Conservation (phyloP, 2,113 vertebrate species). For the Phyllostomus discolor region DNA sequence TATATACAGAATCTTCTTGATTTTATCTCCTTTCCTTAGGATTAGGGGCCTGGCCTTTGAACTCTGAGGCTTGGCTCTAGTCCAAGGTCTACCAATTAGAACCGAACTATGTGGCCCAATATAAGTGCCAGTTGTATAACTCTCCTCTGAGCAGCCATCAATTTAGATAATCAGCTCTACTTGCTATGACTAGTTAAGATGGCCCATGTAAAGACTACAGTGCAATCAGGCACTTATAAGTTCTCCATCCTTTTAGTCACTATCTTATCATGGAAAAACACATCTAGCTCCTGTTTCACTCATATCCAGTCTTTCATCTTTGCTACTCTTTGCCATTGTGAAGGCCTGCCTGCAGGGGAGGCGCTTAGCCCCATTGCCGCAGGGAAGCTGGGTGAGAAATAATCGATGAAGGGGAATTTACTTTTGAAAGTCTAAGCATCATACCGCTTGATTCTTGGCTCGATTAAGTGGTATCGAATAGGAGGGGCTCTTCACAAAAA, state of each 20-base stretch:
- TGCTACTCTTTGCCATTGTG: background rate
- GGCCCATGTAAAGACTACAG: no score
- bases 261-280: background rate
- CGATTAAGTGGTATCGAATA: background rate
- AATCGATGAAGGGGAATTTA: background rate
- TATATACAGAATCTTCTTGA: background rate
- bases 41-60: background rate
- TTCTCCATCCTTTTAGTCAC: background rate
- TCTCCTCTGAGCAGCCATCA: background rate
- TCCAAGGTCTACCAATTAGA: background rate
- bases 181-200: background rate
- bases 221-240: background rate
- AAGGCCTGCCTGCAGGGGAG: accelerated
- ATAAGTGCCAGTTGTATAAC: background rate
- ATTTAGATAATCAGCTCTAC: background rate
- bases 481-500: background rate
- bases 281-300: background rate
- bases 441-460: background rate
- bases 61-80: background rate
- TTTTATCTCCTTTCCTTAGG: background rate
- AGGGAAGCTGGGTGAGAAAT: accelerated
- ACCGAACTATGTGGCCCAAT: background rate
- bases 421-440: background rate
- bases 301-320: background rate
- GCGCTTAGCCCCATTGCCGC: background rate